Base-by-base conservation (phyloP, 2,888 invertebrate species). In the Campopleginae sp. region DNA sequence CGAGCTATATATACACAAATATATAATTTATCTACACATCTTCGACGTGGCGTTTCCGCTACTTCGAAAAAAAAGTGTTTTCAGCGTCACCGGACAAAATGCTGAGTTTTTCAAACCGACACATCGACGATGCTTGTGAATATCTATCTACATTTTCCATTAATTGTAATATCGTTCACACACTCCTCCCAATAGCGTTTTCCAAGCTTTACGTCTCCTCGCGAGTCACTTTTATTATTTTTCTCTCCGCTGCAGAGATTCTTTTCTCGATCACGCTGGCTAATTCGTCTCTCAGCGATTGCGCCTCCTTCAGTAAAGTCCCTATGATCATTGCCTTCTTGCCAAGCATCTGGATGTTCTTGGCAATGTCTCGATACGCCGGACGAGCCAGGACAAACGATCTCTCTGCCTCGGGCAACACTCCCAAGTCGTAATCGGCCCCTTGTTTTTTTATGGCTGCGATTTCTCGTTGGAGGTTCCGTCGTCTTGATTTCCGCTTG, bases 281-380 rank as follows among this genome's bases (percentile, higher is more conserved):
- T 70, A 90, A 87, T 46, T 68, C 84, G 17, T 86, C 54, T 38
- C 89, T 86, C 33, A 91, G 66, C 17, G 79, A 85, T 6, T 80
- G 58, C 0, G 88, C 71, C 33, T 88, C 61, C 2, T 46, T 68
- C 79, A 83, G 80, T 1, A 90, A 79, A 0, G 54, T 46, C 1
- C 78, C 84, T 42, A 89, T 65, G 79, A 86, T 88, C 0, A 87
- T 48, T 3, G 88, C 84, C 0, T 72, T 23, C 1, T 88, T 80
- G 3, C 81, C 33, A n/a, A 90, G 68, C 31, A 86, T 86, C n/a
- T 88, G 80, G n/a, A 86, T 87, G 14, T 88, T 88, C 48, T 82
- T 86, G 33, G 78, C 85, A 12, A 91, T 88, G 0, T 86, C 63
- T 75, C 88, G 85, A 70, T 91, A 91, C 72, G 91, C 88, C 8